Evolutionary conservation across 2,797 vertebrate species (phyloP), one percentile per base, ranked within the genome.

Genomic region (Pangasius mekongensis): DNA sequence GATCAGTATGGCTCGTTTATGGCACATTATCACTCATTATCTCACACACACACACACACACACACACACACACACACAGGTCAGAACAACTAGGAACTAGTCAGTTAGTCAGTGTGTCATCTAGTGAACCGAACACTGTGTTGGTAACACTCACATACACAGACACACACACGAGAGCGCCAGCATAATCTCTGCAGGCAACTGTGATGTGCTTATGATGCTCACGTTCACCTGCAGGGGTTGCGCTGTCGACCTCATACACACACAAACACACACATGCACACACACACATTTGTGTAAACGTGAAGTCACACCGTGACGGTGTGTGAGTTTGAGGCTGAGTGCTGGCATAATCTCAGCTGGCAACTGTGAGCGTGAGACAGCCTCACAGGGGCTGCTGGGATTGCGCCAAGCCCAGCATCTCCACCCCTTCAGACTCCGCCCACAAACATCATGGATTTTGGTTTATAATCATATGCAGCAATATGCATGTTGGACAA

Each of bases 331-430:
- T 89, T 90, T 93, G 89, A 81, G 84, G 97, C 97, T 97, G 95
- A 95, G 95, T 93, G 92, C 92, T 97, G 97, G 97, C 93, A 95
- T 97, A 98, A 98, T 98, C 98, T 98, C 98, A 98, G 97, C 97
- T 98, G 97, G 98, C 98, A 98, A 98, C 97, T 98, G 98, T 98
- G 97, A 97, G 97, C 94, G 93, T 87, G 69, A 92, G 91, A 56
- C 86, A 94, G 85, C 91, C 96, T 97, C 98, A 97, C 96, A 94
- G 97, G 94, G 93, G 95, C 95, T 93, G 93, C 96, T 96, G 97
- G 96, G 98, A 96, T 98, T 97, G 95, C 94, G 95, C 95, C 97
- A 96, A 97, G 96, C 58, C 14, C 93, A 93, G 91, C 88, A 56
- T 74, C 56, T 24, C 82, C n/a, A 39, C 81, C 82, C 36, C 14